A percentile compares a stretch with the other conserved stretches of the same genome.
Evolutionary conservation across 2,888 invertebrate species (phyloP).

Genomic region (Pasiphila rectangulata): DNA sequence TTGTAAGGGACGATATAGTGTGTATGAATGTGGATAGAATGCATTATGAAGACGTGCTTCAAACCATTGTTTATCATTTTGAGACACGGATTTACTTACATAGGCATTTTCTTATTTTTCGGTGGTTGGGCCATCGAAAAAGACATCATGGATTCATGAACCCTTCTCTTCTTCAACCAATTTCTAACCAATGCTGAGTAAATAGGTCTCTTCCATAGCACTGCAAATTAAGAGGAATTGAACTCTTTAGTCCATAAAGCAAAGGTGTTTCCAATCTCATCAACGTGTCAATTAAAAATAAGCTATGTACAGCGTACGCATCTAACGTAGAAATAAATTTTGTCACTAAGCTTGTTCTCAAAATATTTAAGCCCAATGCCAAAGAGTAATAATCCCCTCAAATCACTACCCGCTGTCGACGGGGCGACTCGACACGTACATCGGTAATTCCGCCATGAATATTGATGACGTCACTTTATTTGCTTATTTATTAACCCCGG

Average conservation of each 20-base stretch:
- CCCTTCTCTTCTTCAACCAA: neutral
- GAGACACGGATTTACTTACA: neutral
- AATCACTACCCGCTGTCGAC: conserved; percentile 28
- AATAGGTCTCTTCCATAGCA: too few species aligned
- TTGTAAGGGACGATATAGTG: neutral
- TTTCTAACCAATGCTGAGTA: neutral
- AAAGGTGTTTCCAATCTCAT: too few species aligned
- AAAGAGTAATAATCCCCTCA: conserved; percentile 27
- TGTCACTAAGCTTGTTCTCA: conserved; percentile 13
- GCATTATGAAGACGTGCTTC: neutral
- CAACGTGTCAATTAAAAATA: too few species aligned
- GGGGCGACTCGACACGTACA: conserved; percentile 51
- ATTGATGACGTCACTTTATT: conserved; percentile 71
- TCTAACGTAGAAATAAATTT: too few species aligned
- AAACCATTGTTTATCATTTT: neutral
- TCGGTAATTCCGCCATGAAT: conserved; percentile 67
- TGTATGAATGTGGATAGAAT: neutral
- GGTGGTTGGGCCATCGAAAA: neutral
- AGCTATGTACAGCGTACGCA: too few species aligned
- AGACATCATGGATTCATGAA: neutral
- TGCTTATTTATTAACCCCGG: conserved; percentile 65
- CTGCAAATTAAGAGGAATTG: too few species aligned
- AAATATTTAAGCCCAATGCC: conserved; percentile 12
- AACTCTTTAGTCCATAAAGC: too few species aligned
- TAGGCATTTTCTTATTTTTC: neutral